phyloP scores from a whole-genome alignment of 2,797 vertebrate species.

The Hipposideros larvatus region DNA sequence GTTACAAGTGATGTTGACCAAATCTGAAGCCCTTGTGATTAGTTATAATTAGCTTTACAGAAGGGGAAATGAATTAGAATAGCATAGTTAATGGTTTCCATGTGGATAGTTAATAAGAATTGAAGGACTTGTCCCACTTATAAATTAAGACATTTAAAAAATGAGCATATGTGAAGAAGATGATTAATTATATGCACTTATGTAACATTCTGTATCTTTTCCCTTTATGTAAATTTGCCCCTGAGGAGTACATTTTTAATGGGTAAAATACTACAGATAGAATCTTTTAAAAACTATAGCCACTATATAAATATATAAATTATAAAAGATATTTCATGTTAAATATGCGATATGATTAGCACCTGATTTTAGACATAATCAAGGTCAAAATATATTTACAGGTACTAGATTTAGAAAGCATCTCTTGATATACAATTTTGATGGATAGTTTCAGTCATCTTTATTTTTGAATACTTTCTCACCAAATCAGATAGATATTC shows the following conservation, averaged over 20 bases:
- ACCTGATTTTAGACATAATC: neutral
- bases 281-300: neutral
- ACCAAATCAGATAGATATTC: neutral
- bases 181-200: conserved; percentile 22
- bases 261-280: neutral
- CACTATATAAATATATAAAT: neutral
- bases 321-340: neutral
- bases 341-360: neutral
- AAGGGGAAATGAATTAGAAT: conserved; percentile 63
- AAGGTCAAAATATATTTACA: neutral
- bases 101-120: conserved; percentile 23
- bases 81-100: conserved; percentile 55
- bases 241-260: conserved; percentile 65
- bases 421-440: neutral
- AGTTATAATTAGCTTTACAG: conserved; percentile 61
- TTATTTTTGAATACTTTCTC: neutral
- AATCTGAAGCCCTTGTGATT: conserved; percentile 32
- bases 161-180: neutral
- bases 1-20: conserved; percentile 16
- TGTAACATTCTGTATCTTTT: neutral
- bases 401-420: neutral
- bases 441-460: neutral
- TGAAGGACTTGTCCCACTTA: neutral
- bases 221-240: conserved; percentile 1
- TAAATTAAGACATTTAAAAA: conserved; percentile 68